These are phyloP conservation scores for Boloria selene DNA, from an alignment of 2,888 invertebrate species.

Conservation along the genomic window DNA sequence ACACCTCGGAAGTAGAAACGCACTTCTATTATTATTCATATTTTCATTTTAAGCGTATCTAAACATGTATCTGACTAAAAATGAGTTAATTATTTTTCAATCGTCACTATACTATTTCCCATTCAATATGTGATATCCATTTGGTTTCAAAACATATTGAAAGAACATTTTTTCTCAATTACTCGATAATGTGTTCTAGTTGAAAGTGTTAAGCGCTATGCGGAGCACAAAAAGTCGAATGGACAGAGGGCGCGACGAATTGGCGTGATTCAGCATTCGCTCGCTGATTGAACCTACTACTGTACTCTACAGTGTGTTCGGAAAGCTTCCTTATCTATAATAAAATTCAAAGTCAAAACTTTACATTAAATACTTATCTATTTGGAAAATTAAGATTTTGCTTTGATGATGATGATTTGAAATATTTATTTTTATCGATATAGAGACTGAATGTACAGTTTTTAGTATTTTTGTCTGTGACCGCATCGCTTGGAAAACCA, in stretches of 20 bases:
- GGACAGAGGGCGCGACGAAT: conserved; percentile 74
- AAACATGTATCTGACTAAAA: neutral
- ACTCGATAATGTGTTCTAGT: conserved; percentile 37
- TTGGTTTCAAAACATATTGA: conserved; percentile 18
- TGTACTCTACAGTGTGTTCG: conserved; percentile 56
- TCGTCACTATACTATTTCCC: conserved; percentile 7
- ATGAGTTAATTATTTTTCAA: conserved; percentile 17
- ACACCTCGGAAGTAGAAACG: too few relatives aligned
- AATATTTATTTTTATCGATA: too few relatives aligned
- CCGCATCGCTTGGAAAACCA: too few relatives aligned
- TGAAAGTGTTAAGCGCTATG: conserved; percentile 42
- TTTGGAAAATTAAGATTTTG: too few relatives aligned
- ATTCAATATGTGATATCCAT: conserved; percentile 15
- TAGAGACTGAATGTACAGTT: too few relatives aligned
- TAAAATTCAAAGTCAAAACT: too few relatives aligned
- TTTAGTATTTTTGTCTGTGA: too few relatives aligned
- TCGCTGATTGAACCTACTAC: conserved; percentile 67
- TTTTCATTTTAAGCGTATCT: too few relatives aligned
- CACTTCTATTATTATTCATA: too few relatives aligned
- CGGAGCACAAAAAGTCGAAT: conserved; percentile 61
- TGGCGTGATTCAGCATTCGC: conserved; percentile 68
- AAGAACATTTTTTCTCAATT: conserved; percentile 32
- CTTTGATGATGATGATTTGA: too few relatives aligned
- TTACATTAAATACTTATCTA: too few relatives aligned
- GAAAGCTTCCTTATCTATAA: neutral